Conservation (phyloP, 2,113 vertebrate genomes). For the Montifringilla adamsi region DNA sequence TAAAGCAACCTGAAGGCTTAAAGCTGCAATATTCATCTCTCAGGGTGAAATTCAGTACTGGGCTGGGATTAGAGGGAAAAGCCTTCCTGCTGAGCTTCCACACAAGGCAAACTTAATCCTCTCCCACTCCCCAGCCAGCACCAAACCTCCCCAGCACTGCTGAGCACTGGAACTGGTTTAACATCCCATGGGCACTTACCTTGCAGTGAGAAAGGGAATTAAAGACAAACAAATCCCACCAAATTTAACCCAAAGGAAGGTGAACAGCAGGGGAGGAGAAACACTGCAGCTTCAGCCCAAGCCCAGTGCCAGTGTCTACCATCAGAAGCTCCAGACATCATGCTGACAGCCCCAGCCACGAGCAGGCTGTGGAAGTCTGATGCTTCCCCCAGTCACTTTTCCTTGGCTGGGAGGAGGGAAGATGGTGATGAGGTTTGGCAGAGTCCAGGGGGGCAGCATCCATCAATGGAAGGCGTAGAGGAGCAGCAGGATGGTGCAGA, state of each 20-base stretch:
- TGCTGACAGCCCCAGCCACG: conserved; percentile 1
- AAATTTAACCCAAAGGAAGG: conserved; percentile 37
- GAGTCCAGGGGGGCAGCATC: conserved; percentile 55
- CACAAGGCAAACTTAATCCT: background rate
- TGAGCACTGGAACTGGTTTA: background rate
- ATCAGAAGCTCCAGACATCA: conserved; percentile 15
- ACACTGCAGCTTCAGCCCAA: conserved; percentile 61
- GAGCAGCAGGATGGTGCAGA: conserved; percentile 93
- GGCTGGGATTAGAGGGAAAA: background rate
- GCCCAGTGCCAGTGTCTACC: conserved; percentile 14
- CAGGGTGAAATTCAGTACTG: background rate
- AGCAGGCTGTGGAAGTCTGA: conserved; percentile 35
- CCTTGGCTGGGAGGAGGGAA: conserved; percentile 12
- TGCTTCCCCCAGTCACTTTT: conserved; percentile 5
- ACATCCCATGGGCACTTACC: conserved; percentile 36
- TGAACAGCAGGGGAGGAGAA: conserved; percentile 48
- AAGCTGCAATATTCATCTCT: conserved; percentile 58
- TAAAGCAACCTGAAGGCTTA: conserved; percentile 49
- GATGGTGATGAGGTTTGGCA: conserved; percentile 40
- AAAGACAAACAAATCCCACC: conserved; percentile 24
- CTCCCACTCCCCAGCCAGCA: background rate
- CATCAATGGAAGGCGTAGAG: conserved; percentile 93
- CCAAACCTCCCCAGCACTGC: background rate
- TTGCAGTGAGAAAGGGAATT: conserved; percentile 35
- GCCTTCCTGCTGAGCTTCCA: background rate